Evolutionary conservation across 2,797 vertebrate genomes (phyloP), one percentile per base, ranked within the genome.

Genomic region (Podargus strigoides): DNA sequence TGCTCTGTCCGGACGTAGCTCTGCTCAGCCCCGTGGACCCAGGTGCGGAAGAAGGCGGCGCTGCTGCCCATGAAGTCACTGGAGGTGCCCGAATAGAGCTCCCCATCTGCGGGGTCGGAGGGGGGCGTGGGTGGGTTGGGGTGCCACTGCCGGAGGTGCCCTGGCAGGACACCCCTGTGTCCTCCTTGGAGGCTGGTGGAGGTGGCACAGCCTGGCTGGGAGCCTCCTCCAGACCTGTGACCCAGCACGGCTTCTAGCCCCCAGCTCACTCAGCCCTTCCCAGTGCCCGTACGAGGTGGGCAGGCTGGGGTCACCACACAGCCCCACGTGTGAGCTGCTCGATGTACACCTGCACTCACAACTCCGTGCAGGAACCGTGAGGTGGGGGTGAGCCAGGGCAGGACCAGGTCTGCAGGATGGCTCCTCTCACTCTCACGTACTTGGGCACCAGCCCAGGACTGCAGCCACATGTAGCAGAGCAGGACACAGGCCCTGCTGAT

Each of bases 1-100:
- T 98, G 98, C 89, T 99, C 98, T 0, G 98, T 98, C 12, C 98
- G 98, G 79, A 99, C 98, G 97, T 98, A 98, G 87, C 98, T 98
- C 58, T 98, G 98, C 68, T 97, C 96, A 0, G 89, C 79, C 36
- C 92, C 94, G 0, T 97, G 96, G 3, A 98, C 82, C 22, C 97
- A 96, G 3, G 98, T 98, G 8, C 98, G 97, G 96, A 98, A 98
- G 93, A 99, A 98, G 3, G 97, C 98, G 1, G 98, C 98, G 0
- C 98, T 98, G 67, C 97, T 98, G 28, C 98, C 98, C 98, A 99
- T 98, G 89, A 99, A 99, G 89, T 99, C 98, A 0, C 98, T 98
- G 1, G 98, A 98, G 9, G 98, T 98, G 8, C 98, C 98, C 0
- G 98, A 98, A 10, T 98, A 99, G 14, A 99, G 97, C 34, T 98